Evolutionary conservation across 2,113 vertebrate genomes (phyloP).

Genomic region (Proterorhinus semilunaris): DNA sequence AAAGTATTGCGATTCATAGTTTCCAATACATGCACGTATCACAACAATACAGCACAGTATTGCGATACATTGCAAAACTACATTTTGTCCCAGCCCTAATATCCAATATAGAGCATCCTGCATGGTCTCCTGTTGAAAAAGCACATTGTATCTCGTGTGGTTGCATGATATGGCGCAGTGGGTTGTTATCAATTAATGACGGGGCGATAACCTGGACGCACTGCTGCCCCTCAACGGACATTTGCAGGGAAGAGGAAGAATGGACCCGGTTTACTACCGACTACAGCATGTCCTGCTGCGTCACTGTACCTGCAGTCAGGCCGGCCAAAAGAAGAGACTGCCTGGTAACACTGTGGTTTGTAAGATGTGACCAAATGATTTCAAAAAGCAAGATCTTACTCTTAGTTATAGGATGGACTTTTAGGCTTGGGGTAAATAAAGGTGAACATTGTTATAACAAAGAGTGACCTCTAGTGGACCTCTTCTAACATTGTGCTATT

Average conservation of each 20-base stretch:
- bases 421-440: no score
- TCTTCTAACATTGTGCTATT: neutral
- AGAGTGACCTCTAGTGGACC: conserved; percentile 45
- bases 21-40: no score
- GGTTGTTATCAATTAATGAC: conserved; percentile 61
- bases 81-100: neutral
- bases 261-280: neutral
- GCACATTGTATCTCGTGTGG: conserved; percentile 5
- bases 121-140: conserved; percentile 39
- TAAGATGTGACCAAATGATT: neutral
- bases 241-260: conserved; percentile 48
- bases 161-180: conserved; percentile 13
- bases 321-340: neutral
- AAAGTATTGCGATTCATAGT: no score
- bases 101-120: neutral
- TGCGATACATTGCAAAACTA: neutral
- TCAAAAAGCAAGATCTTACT: no score
- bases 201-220: conserved; percentile 49
- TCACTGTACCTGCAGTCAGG: neutral
- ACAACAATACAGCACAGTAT: no score
- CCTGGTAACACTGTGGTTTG: neutral
- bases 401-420: no score
- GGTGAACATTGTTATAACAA: no score
- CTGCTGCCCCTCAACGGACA: conserved; percentile 51
- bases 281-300: neutral